Evolutionary conservation across 2,797 vertebrate genomes (phyloP).

Genomic region (Lindbergichthys nudifrons): DNA sequence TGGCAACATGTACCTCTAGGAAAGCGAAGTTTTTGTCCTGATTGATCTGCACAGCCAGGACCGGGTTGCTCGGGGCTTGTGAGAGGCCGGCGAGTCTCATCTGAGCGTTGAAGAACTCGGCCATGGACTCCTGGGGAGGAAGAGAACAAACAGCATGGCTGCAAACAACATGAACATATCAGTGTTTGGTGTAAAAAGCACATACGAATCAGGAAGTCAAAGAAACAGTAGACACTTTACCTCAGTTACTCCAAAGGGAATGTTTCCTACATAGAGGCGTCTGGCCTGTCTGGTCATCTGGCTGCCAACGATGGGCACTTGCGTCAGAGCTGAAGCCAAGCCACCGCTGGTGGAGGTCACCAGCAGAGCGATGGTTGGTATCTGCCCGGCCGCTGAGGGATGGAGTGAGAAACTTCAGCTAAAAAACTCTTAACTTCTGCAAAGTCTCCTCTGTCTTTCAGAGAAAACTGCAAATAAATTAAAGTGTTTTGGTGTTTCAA

Average conservation of each 20-base stretch:
- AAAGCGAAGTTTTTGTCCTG: constrained; percentile 88
- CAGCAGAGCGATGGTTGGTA: constrained; percentile 82
- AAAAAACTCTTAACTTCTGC: background rate
- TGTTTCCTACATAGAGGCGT: constrained; percentile 86
- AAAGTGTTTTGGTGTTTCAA: too few relatives aligned
- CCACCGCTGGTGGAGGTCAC: constrained; percentile 75
- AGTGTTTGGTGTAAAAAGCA: fast-evolving
- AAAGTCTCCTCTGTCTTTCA: background rate
- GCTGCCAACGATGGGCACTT: constrained; percentile 81
- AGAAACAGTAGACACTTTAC: constrained; percentile 45
- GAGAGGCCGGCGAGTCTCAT: constrained; percentile 85
- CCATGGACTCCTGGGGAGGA: constrained; percentile 81
- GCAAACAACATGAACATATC: background rate
- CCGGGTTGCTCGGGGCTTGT: constrained; percentile 83
- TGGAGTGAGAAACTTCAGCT: background rate
- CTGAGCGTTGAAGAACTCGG: constrained; percentile 87
- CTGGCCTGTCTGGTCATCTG: constrained; percentile 86
- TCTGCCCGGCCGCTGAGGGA: constrained; percentile 82
- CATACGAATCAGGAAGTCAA: background rate
- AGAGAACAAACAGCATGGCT: constrained; percentile 7
- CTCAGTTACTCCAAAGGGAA: constrained; percentile 86
- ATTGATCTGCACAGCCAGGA: constrained; percentile 87
- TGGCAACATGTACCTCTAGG: constrained; percentile 70
- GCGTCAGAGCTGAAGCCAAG: constrained; percentile 75
- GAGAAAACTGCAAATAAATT: too few relatives aligned